Base-by-base conservation (phyloP, 2,888 invertebrate species). In the Hypercompe scribonia region DNA sequence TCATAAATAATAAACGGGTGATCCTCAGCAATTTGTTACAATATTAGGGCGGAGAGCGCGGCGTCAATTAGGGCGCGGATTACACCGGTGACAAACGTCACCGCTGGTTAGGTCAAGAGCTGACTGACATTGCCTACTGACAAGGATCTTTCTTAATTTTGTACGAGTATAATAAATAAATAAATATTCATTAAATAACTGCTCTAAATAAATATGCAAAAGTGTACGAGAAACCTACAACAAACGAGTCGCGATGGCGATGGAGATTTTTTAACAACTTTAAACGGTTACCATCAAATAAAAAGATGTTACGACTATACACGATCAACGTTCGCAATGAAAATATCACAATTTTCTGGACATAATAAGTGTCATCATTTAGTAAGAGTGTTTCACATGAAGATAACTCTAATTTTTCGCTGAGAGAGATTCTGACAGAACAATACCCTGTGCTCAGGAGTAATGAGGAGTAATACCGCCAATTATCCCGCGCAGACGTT, bases 1-100 rank as follows among this genome's bases (percentile, higher is more conserved):
- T 74, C 84, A 82, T 84, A 83, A 83, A 83, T 83, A 84, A 82
- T 83, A 83, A 82, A 78, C 77, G 84, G 76, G 78, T 78, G 78
- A 83, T 84, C 83, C 84, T 36, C 65, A 72, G 78, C 84, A 84
- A 83, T 83, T 83, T 84, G 84, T 84, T 82, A 78, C 77, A 83
- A 84, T 83, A 82, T 79, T 84, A 82, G 81, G 76, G 74, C 67
- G 71, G 71, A 71, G 77, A 77, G 78, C 74, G 75, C 73, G 70
- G 71, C 76, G 83, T 78, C 80, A 83, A 84, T 85, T 85, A 85
- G 77, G 73, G 68, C 67, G 70, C 71, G 83, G 85, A 84, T 85
- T 85, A 86, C 75, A 66, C 68, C 68, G 42, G 76, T 83, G 84
- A 84, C 86, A 80, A 83, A 83, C 80, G 77, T 81, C 80, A 75